A percentile compares a stretch with the other conserved stretches of the same genome.
phyloP scores from a whole-genome alignment of 2,888 invertebrate genomes.

The Drosophila siamana region DNA sequence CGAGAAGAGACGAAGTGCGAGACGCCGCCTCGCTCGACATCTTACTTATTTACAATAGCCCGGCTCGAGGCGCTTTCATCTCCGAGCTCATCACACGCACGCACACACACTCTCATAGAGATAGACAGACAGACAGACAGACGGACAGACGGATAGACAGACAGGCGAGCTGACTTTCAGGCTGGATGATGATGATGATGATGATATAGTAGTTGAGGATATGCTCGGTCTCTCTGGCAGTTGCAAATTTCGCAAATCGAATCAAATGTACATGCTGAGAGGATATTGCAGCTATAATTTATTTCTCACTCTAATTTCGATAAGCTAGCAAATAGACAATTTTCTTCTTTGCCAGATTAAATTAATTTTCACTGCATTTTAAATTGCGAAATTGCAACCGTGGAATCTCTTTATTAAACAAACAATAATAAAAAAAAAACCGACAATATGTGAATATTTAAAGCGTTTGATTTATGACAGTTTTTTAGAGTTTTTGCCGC shows the following conservation, averaged over 20 bases:
- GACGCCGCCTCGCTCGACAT: neutral
- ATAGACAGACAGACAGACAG: neutral
- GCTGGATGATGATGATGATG: too few relatives aligned
- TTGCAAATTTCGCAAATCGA: neutral
- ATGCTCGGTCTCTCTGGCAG: neutral
- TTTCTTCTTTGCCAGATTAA: conserved; percentile 3
- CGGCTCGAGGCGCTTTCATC: conserved; percentile 33
- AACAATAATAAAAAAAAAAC: too few relatives aligned
- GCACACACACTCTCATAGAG: neutral
- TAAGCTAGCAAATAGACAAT: conserved; percentile 12
- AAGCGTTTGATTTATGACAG: neutral
- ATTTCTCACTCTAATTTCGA: neutral
- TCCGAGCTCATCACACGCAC: conserved; percentile 5
- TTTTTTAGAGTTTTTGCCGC: neutral
- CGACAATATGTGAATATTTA: neutral
- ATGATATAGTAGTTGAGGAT: neutral
- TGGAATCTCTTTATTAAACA: neutral
- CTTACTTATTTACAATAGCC: conserved; percentile 41
- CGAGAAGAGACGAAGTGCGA: conserved; percentile 21
- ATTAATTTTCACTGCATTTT: conserved; percentile 1
- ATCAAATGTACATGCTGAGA: neutral
- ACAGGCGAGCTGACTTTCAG: neutral
- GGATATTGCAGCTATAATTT: neutral
- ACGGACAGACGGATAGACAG: neutral
- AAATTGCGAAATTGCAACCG: neutral